Conservation (phyloP, 2,797 vertebrate genomes). For the Otolemur crassicaudatus region DNA sequence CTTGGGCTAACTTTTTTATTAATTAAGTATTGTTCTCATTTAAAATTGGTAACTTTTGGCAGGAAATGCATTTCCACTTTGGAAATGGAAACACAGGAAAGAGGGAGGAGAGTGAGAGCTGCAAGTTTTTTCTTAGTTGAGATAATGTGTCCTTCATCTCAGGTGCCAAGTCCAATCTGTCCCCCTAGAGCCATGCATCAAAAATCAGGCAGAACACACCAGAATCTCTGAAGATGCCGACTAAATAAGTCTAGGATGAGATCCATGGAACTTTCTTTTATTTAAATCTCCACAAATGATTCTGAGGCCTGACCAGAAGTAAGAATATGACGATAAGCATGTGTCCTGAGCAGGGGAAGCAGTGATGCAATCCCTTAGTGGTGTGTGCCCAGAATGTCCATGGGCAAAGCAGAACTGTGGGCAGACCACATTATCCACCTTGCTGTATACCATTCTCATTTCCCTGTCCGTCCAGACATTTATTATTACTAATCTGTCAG, state of each 20-base stretch:
- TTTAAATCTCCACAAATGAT: not conserved
- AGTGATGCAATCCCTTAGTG: not conserved
- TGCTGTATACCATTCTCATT: not conserved
- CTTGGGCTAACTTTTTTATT: not conserved
- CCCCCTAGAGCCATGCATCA: not conserved
- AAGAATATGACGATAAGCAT: not conserved
- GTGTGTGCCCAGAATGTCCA: not conserved
- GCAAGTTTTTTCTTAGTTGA: not conserved
- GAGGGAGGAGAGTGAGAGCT: not conserved
- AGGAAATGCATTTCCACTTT: not conserved
- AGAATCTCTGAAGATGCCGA: not conserved
- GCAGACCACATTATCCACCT: not conserved
- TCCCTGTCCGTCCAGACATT: not conserved
- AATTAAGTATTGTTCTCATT: slow-evolving; percentile 12
- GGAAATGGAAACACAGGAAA: not conserved
- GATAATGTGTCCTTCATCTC: slow-evolving; percentile 28
- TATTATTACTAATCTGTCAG: not conserved
- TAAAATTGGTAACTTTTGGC: not conserved
- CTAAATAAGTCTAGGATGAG: slow-evolving; percentile 6
- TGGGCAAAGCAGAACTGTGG: not conserved
- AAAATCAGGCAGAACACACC: slow-evolving; percentile 3
- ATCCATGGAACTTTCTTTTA: not conserved
- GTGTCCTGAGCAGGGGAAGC: not conserved
- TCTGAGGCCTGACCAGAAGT: not conserved
- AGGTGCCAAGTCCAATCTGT: not conserved